phyloP scores from a whole-genome alignment of 2,888 invertebrate genomes.

The Pammene fasciana region DNA sequence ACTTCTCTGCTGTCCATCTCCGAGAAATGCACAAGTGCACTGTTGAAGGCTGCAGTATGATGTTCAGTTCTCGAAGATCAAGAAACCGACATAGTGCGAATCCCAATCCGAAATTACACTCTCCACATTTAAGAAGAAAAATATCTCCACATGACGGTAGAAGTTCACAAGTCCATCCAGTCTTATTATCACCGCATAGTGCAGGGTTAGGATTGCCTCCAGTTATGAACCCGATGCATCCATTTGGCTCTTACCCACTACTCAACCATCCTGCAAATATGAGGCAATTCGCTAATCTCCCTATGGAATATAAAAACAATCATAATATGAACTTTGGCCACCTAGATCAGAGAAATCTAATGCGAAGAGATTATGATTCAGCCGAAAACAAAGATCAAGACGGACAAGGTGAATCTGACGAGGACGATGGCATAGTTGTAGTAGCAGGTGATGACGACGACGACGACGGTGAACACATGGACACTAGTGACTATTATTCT shows the following conservation, averaged over 20 bases:
- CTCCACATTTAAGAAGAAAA: constrained; percentile 95
- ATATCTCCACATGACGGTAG: constrained; percentile 97
- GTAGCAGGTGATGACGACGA: constrained; percentile 91
- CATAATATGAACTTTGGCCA: constrained; percentile 68
- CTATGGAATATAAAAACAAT: constrained; percentile 79
- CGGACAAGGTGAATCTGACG: constrained; percentile 87
- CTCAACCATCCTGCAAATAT: constrained; percentile 88
- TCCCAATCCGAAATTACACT: constrained; percentile 98
- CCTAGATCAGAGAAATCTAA: constrained; percentile 66
- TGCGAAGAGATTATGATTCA: constrained; percentile 69
- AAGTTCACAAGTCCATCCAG: constrained; percentile 92
- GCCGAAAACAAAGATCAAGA: constrained; percentile 82
- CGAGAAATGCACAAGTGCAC: constrained; percentile 99
- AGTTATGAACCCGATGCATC: constrained; percentile 87
- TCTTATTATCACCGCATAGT: constrained; percentile 88
- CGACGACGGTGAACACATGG: constrained; percentile 84
- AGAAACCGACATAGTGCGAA: constrained; percentile 98
- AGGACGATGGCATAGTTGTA: constrained; percentile 90
- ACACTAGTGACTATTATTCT: constrained; percentile 75
- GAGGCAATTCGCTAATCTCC: constrained; percentile 80
- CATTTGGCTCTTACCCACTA: constrained; percentile 91
- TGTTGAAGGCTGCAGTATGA: constrained; percentile 99
- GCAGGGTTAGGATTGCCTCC: constrained; percentile 86
- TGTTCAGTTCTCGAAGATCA: constrained; percentile 98
- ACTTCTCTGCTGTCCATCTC: constrained; percentile 98